phyloP scores from a whole-genome alignment of 2,113 vertebrate genomes.

The Dasyornis broadbenti region DNA sequence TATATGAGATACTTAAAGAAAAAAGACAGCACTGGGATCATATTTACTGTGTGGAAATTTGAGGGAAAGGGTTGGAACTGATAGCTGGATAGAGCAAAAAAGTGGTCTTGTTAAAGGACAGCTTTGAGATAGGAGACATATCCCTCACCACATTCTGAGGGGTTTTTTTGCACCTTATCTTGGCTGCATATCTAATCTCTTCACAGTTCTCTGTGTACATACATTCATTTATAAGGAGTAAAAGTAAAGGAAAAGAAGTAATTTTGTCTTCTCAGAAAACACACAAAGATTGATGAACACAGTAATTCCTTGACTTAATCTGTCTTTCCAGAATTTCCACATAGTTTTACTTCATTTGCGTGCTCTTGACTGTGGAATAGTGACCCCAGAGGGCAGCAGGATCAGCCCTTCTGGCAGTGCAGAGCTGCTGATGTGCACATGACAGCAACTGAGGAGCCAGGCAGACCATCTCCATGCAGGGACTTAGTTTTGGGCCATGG shows the following conservation, averaged over 20 bases:
- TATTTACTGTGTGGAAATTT: not conserved
- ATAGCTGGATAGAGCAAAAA: not conserved
- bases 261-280: not conserved
- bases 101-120: not conserved
- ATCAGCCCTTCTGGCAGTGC: not conserved
- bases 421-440: not conserved
- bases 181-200: not conserved
- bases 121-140: not conserved
- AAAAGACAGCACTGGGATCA: not conserved
- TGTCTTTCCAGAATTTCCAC: not conserved
- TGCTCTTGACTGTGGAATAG: not conserved
- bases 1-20: not conserved
- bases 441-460: not conserved
- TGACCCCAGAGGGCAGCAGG: fast-evolving
- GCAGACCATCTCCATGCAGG: not conserved
- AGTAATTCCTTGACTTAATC: not conserved
- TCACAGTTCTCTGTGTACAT: not conserved
- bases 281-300: not conserved
- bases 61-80: not conserved
- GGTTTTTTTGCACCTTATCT: not conserved
- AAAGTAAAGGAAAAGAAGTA: not conserved
- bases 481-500: fast-evolving
- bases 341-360: not conserved
- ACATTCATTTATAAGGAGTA: not conserved
- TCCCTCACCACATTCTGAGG: not conserved